Conservation (phyloP, 2,797 vertebrate genomes). For the Pygocentrus nattereri region DNA sequence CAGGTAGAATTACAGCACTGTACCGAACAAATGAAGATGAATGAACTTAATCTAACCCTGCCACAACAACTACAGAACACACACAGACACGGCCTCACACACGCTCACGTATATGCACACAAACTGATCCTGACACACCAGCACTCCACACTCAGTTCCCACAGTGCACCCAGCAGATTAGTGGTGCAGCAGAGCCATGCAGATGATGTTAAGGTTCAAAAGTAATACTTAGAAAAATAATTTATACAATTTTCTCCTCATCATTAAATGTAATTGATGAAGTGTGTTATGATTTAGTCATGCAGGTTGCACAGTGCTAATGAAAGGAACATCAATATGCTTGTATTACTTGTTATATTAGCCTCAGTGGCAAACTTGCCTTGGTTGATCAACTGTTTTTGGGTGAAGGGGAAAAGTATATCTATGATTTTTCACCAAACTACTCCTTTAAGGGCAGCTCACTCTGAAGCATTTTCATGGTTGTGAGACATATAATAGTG, state of each 20-base stretch:
- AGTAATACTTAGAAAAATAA: too few relatives aligned
- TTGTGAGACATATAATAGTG: too few relatives aligned
- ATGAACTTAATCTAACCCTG: slow-evolving; percentile 71
- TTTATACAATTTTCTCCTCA: background rate
- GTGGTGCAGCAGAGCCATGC: background rate
- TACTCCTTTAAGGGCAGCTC: background rate
- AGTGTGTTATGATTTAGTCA: background rate
- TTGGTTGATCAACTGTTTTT: background rate
- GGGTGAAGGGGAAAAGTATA: background rate
- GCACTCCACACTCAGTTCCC: background rate
- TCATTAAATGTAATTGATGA: background rate
- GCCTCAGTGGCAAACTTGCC: too few relatives aligned
- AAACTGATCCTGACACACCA: background rate
- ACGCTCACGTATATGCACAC: background rate
- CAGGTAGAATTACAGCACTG: slow-evolving; percentile 61
- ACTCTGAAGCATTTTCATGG: too few relatives aligned
- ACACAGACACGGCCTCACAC: slow-evolving; percentile 17
- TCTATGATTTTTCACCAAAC: background rate
- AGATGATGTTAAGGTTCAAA: background rate
- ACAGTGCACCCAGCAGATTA: background rate
- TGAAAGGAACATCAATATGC: background rate
- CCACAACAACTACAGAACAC: slow-evolving; percentile 61
- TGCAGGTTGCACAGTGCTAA: background rate
- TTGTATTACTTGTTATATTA: background rate
- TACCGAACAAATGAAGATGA: slow-evolving; percentile 74